Conservation (phyloP, 2,113 vertebrate species). For the Hipposideros armiger region DNA sequence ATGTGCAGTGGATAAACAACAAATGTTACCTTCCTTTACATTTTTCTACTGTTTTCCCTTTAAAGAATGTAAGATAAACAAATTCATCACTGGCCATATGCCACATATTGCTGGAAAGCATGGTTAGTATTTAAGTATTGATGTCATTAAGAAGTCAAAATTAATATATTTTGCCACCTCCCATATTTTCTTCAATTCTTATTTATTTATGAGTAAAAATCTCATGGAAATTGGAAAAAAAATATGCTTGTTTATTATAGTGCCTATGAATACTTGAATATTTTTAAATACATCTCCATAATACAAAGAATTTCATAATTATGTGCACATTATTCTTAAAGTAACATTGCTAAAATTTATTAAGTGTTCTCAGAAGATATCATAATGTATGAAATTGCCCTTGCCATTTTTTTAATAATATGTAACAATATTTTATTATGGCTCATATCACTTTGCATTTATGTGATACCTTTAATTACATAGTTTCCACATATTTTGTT, state of each 20-base stretch:
- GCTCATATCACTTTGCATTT: not conserved
- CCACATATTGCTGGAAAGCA: not conserved
- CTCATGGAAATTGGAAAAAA: not conserved
- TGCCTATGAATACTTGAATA: not conserved
- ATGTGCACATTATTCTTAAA: not conserved
- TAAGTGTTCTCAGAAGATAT: not conserved
- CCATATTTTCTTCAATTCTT: not conserved
- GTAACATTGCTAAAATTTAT: not conserved
- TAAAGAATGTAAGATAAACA: not conserved
- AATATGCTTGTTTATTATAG: not conserved
- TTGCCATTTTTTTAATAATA: not conserved
- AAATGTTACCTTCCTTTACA: not conserved
- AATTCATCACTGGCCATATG: not conserved
- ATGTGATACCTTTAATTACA: not conserved
- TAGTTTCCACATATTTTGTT: not conserved
- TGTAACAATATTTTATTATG: not conserved
- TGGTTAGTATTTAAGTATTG: not conserved
- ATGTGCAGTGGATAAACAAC: not conserved
- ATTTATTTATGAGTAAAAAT: not conserved
- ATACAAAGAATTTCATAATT: not conserved
- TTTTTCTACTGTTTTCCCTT: not conserved
- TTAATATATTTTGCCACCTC: not conserved
- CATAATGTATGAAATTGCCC: not conserved
- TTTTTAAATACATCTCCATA: not conserved
- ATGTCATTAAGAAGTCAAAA: constrained; percentile 42